Base-by-base conservation (phyloP, 2,797 vertebrate genomes). In the Eutrigla gurnardus region DNA sequence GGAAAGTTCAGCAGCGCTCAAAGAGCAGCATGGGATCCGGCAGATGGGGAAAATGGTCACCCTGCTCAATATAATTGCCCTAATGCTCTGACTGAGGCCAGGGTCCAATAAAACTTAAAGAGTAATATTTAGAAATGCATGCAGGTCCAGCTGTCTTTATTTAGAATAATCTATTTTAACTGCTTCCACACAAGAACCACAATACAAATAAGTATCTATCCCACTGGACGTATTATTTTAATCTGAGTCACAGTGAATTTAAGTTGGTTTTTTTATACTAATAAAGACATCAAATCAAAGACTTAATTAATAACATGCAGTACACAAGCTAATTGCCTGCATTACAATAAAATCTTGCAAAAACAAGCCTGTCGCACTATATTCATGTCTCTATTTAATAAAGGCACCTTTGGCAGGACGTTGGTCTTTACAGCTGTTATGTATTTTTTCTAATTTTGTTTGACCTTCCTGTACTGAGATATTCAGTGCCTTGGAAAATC, bases 191-290 rank as follows among this genome's bases (percentile, higher is more conserved):
- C 3, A 73, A 40, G 11, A 66, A 67, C 58, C 12, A 64, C 13
- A 60, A 33, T 42, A 13, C 3, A 39, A 60, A 37, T 39, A 66
- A 46, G 15, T 43, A 72, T 15, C 12, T 35, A 40, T 47, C 55
- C 60, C 52, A 33, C 37, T 55, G 42, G 54, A 58, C 7, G 42
- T 47, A 18, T 77, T 25, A 70, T 59, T 77, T 70, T 45, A 63
- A 53, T 61, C 35, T 45, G 46, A 60, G 33, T 42, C 49, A 60
- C 40, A 46, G 53, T 74, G 17, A 69, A 18, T 36, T 39, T 42
- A 66, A 49, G 17, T 58, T 3, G n/a, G 36, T 62, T 54, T 67
- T 42, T 25, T 47, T 37, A 46, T 37, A 43, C 68, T 49, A 54
- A 68, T 57, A 7, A 33, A 36, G 12, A 32, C 25, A 65, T 13